Evolutionary conservation across 2,888 invertebrate species (phyloP).

Genomic region (Smittia aterrima): DNA sequence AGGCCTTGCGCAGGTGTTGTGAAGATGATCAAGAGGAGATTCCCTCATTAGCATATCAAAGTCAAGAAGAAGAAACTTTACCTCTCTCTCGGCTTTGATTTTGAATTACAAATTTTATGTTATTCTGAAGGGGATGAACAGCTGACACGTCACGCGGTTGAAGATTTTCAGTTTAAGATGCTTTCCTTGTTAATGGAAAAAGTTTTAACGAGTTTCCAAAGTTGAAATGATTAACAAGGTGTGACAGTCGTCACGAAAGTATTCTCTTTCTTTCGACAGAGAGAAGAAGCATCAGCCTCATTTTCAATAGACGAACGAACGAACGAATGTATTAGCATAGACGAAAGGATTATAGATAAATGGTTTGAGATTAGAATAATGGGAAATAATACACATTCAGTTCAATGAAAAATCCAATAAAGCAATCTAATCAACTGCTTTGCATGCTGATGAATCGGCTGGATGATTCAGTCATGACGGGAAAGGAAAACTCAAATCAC

Average conservation of each 20-base stretch:
- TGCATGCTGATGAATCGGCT: constrained; percentile 15
- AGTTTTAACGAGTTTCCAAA: too few species aligned
- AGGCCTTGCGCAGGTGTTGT: too few species aligned
- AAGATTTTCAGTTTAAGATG: too few species aligned
- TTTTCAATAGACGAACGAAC: background rate
- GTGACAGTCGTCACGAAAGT: too few species aligned
- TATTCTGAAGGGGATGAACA: too few species aligned
- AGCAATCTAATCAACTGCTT: background rate
- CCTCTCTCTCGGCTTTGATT: background rate
- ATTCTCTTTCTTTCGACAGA: background rate
- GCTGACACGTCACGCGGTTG: too few species aligned
- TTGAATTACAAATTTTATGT: background rate
- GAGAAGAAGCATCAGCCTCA: background rate
- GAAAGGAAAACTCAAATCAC: background rate
- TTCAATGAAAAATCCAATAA: background rate
- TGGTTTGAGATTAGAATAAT: background rate
- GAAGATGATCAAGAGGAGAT: too few species aligned
- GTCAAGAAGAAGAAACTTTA: background rate
- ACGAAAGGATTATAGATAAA: background rate
- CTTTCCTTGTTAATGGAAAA: too few species aligned
- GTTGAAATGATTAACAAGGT: too few species aligned
- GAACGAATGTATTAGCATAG: background rate
- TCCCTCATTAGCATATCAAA: too few species aligned
- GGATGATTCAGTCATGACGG: background rate
- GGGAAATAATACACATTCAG: background rate